Evolutionary conservation across 2,888 invertebrate species (phyloP).

Genomic region (Stomorhina lunata): DNA sequence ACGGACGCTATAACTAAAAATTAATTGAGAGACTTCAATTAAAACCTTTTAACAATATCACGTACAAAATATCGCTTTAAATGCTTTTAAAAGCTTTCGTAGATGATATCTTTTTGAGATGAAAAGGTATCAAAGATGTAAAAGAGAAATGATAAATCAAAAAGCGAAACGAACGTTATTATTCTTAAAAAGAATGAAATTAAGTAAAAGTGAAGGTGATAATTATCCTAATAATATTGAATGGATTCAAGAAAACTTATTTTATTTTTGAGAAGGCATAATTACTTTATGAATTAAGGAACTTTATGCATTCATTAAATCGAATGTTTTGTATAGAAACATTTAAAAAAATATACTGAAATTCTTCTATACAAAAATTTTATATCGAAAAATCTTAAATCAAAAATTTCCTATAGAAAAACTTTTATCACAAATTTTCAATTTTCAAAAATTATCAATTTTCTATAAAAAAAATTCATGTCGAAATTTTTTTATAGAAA

Average conservation of each 20-base stretch:
- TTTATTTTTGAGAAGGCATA: not conserved
- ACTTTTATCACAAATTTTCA: too few relatives aligned
- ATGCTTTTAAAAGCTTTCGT: constrained; percentile 56
- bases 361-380: too few relatives aligned
- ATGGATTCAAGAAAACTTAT: too few relatives aligned
- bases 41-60: constrained; percentile 79
- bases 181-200: not conserved
- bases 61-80: constrained; percentile 74
- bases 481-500: too few relatives aligned
- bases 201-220: not conserved
- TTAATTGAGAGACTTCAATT: constrained; percentile 74
- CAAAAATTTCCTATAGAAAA: too few relatives aligned
- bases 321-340: too few relatives aligned
- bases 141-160: not conserved
- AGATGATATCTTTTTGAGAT: constrained; percentile 54
- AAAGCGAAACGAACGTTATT: constrained; percentile 10
- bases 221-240: not conserved
- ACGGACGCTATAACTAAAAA: constrained; percentile 34
- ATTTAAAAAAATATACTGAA: too few relatives aligned
- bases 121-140: not conserved
- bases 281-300: too few relatives aligned
- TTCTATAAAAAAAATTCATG: too few relatives aligned
- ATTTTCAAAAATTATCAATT: too few relatives aligned
- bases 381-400: too few relatives aligned
- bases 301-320: too few relatives aligned